A percentile compares a stretch with the other conserved stretches of the same genome.
phyloP scores from a whole-genome alignment of 2,888 invertebrate species.

The Apodemia mormo region DNA sequence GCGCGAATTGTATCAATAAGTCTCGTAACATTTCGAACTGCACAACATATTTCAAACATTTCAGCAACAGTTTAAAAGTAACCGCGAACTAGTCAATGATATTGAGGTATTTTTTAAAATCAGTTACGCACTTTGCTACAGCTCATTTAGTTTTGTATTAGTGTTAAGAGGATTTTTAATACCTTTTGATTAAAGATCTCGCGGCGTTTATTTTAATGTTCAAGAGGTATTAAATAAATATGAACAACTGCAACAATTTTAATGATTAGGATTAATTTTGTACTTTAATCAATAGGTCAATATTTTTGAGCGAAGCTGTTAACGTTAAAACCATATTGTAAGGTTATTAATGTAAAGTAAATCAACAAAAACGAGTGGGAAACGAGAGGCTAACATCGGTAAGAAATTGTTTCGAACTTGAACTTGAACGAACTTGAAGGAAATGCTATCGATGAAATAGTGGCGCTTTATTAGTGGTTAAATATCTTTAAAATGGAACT shows the following conservation, averaged over 20 bases:
- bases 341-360: no score
- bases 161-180: slow-evolving; percentile 44
- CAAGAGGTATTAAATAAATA: slow-evolving; percentile 49
- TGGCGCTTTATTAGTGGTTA: no score
- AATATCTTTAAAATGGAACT: no score
- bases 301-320: slow-evolving; percentile 5
- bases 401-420: no score
- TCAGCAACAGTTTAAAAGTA: slow-evolving; percentile 29
- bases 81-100: slow-evolving; percentile 32
- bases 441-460: no score
- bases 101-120: slow-evolving; percentile 14
- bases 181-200: slow-evolving; percentile 46
- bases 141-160: slow-evolving; percentile 15
- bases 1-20: slow-evolving; percentile 19
- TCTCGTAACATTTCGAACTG: slow-evolving; percentile 21
- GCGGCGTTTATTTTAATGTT: slow-evolving; percentile 29
- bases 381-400: no score
- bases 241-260: slow-evolving; percentile 12
- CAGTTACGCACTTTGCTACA: slow-evolving; percentile 1
- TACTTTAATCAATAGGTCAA: neutral
- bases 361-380: no score
- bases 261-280: slow-evolving; percentile 9
- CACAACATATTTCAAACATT: slow-evolving; percentile 29
- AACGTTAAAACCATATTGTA: neutral
- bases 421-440: no score